Base-by-base conservation (phyloP, 2,797 vertebrate species). In the Chelmon rostratus region DNA sequence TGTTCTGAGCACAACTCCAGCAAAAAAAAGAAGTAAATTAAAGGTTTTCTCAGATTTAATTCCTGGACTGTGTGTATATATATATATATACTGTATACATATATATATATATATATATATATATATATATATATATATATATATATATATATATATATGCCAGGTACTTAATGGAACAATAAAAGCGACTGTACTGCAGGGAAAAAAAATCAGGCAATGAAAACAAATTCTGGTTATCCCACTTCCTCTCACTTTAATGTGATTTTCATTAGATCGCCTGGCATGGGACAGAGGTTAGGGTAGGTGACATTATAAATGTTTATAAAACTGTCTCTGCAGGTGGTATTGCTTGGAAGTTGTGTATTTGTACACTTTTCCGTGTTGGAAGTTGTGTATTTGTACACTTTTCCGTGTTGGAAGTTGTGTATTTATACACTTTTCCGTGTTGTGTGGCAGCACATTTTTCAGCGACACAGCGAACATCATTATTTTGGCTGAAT, bases 301-400 rank as follows among this genome's bases (percentile, higher is more conserved):
- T 85, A 79, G 42, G 49, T 84, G 81, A 86, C 87, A 83, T 86
- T 89, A 88, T 81, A 86, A 86, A 92, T 81, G 73, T 88, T 88
- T 83, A 88, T 78, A 86, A 91, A 90, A 77, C 68, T 77, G 71
- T 87, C 58, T 82, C 87, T 84, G 80, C 78, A 70, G 83, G 85
- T 85, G 82, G 84, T 87, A 84, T 84, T 88, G 74, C 83, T 85
- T 23, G 47, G 77, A 71, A 89, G 69, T 80, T 73, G 79, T 81
- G 86, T 87, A 63, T 88, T 88, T 89, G 75, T 81, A 42, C 79
- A 23, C 69, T 56, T 82, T 88, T 77, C 70, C 62, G n/a, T 73
- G 63, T 85, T 23, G 47, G 77, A 71, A 89, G 69, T 80, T 73
- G 79, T 81, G 86, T 87, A 63, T 88, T 88, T 89, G 75, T 81